These are phyloP conservation scores for Aeoliscus strigatus DNA, from an alignment of 2,797 vertebrate species.

Conservation along the genomic window DNA sequence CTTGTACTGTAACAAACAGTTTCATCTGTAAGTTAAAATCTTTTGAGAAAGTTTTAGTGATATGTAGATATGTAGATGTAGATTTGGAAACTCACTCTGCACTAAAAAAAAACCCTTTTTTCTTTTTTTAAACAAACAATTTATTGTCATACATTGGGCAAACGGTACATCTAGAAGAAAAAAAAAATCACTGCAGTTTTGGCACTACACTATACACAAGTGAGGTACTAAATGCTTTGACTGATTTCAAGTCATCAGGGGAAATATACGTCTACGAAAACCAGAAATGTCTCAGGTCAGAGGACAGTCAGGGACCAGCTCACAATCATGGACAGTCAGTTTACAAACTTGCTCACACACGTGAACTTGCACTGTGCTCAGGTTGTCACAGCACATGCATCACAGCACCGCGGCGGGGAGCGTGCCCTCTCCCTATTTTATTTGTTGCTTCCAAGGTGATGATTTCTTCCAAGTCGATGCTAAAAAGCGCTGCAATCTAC, in stretches of 20 bases:
- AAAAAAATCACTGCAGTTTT: constrained; percentile 74
- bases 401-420: constrained; percentile 53
- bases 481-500: constrained; percentile 42
- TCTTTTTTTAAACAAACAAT: constrained; percentile 80
- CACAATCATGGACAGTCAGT: constrained; percentile 41
- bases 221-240: constrained; percentile 72
- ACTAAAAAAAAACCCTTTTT: too few relatives aligned
- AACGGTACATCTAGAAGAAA: constrained; percentile 81
- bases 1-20: too few relatives aligned
- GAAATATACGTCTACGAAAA: constrained; percentile 38
- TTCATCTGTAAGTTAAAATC: too few relatives aligned
- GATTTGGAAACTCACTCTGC: too few relatives aligned
- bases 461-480: constrained; percentile 33
- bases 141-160: constrained; percentile 81
- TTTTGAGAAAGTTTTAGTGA: too few relatives aligned
- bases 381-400: constrained; percentile 49
- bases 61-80: too few relatives aligned
- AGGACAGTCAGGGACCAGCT: constrained; percentile 15
- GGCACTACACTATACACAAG: constrained; percentile 86
- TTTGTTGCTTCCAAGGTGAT: constrained; percentile 30
- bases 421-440: constrained; percentile 47
- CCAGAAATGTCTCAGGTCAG: constrained; percentile 9
- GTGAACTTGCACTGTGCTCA: constrained; percentile 36
- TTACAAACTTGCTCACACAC: constrained; percentile 39
- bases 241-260: constrained; percentile 59